Evolutionary conservation across 2,113 vertebrate genomes (phyloP).

Genomic region (Ornithorhynchus anatinus): DNA sequence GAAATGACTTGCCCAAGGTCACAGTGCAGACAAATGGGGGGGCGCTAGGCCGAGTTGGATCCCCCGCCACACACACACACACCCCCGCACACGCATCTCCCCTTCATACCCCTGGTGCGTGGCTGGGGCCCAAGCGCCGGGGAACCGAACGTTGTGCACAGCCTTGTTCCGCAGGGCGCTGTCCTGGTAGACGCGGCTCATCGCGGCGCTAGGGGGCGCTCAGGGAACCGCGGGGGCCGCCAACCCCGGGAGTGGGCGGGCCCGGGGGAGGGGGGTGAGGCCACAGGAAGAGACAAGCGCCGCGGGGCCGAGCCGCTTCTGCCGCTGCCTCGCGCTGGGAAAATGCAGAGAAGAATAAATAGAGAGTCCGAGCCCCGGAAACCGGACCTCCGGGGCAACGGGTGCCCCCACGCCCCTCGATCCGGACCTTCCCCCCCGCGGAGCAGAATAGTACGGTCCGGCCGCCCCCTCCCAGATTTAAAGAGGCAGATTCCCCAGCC

Average conservation of each 20-base stretch:
- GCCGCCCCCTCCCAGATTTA: no score
- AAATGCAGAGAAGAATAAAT: no score
- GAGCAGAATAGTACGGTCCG: no score
- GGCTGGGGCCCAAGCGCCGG: conserved; percentile 66
- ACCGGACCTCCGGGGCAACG: no score
- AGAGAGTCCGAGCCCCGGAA: no score
- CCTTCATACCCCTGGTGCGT: conserved; percentile 78
- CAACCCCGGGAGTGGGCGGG: not conserved
- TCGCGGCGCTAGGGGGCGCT: not conserved
- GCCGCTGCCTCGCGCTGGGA: not conserved
- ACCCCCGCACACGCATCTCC: no score
- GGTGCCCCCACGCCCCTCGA: no score
- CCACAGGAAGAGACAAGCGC: not conserved
- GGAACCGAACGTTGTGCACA: conserved; percentile 71
- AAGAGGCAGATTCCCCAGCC: no score
- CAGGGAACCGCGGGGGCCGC: not conserved
- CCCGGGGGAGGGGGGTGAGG: not conserved
- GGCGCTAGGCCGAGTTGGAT: not conserved
- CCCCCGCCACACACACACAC: no score
- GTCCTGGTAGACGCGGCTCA: conserved; percentile 85
- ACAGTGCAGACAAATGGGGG: no score
- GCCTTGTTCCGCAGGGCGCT: conserved; percentile 75
- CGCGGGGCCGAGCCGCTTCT: not conserved
- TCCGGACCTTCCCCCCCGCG: no score
- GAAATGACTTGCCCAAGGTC: no score